Conservation (phyloP, 2,888 invertebrate species). For the Odontocolon sp. region DNA sequence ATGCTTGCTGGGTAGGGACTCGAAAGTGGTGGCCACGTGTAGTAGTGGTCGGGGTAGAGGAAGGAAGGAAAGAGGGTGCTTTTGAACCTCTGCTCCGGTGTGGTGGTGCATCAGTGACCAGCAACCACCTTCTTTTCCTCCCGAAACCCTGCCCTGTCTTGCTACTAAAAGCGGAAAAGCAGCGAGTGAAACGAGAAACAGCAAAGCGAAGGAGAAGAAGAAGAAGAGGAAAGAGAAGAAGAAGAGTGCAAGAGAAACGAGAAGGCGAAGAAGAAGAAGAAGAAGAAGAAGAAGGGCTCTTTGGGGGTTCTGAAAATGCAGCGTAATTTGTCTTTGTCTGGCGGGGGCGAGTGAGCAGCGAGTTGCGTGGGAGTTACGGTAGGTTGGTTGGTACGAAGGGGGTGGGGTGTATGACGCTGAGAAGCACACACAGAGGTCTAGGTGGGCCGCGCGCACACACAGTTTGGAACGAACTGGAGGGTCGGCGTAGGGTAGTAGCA, state of each 20-base stretch:
- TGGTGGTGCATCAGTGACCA: constrained; percentile 35
- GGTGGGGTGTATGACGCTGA: constrained; percentile 57
- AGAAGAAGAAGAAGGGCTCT: constrained; percentile 67
- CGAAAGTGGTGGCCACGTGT: constrained; percentile 63
- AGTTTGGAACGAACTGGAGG: constrained; percentile 57
- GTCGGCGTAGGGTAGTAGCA: constrained; percentile 56
- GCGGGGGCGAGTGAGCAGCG: constrained; percentile 73
- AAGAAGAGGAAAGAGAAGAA: constrained; percentile 57
- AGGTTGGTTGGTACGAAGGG: constrained; percentile 48
- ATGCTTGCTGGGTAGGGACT: constrained; percentile 63
- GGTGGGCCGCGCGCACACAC: constrained; percentile 57
- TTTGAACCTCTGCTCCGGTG: constrained; percentile 16
- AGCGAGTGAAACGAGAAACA: constrained; percentile 35
- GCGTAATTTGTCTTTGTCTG: constrained; percentile 81
- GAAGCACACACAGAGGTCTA: constrained; percentile 51
- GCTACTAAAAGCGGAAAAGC: constrained; percentile 61
- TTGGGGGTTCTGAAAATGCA: constrained; percentile 80
- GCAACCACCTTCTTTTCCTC: constrained; percentile 30
- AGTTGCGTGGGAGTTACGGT: constrained; percentile 70
- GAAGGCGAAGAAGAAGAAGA: constrained; percentile 19
- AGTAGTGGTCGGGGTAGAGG: constrained; percentile 48
- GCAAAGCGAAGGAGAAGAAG: constrained; percentile 49
- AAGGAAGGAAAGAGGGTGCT: constrained; percentile 29
- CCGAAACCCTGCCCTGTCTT: constrained; percentile 52
- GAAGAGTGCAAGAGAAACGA: constrained; percentile 41